Evolutionary conservation across 2,888 invertebrate genomes (phyloP).

Genomic region (Protodeltote pygarga): DNA sequence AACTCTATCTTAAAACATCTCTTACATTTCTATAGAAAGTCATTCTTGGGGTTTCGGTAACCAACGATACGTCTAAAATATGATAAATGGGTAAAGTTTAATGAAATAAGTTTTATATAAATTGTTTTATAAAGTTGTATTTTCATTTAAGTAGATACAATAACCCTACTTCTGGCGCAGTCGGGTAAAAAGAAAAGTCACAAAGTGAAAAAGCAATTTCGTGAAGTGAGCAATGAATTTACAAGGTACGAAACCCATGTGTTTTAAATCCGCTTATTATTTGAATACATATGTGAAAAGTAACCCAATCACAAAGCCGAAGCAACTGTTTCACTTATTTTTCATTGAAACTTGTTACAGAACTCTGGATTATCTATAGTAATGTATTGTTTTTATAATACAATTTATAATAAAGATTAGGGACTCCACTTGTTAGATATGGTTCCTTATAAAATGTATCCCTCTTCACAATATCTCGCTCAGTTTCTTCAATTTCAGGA

Average conservation of each 20-base stretch:
- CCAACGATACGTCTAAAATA: no score
- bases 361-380: no score
- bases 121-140: neutral
- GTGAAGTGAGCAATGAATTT: neutral
- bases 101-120: constrained; percentile 9
- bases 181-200: neutral
- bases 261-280: constrained; percentile 16
- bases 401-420: neutral
- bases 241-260: neutral
- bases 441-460: constrained; percentile 9
- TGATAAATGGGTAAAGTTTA: constrained; percentile 2
- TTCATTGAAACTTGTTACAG: no score
- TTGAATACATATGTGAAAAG: constrained; percentile 10
- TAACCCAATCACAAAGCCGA: neutral
- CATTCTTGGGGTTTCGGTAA: no score
- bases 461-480: neutral
- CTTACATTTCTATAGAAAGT: no score
- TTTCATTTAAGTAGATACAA: no score
- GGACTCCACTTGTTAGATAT: constrained; percentile 29
- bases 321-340: no score
- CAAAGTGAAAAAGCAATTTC: constrained; percentile 13
- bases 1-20: no score
- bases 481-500: constrained; percentile 6
- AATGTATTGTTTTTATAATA: neutral
- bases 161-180: no score